A percentile compares a stretch with the other conserved stretches of the same genome.
These are phyloP conservation scores for Takifugu rubripes DNA, from an alignment of 2,797 vertebrate species.

Conservation along the genomic window DNA sequence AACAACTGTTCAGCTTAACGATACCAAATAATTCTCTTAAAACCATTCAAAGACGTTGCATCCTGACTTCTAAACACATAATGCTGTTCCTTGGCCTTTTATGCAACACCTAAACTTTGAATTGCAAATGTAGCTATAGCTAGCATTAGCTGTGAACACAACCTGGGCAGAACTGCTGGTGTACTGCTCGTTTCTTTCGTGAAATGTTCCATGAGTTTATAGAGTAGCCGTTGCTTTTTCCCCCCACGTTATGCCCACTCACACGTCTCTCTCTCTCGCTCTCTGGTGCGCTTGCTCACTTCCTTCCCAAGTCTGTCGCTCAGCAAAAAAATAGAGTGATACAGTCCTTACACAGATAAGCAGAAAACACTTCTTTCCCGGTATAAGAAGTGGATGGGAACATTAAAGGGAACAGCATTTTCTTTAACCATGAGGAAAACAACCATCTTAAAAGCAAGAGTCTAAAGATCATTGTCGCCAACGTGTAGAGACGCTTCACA, in stretches of 20 bases:
- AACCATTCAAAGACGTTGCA: background rate
- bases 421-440: slow-evolving; percentile 1
- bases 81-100: slow-evolving; percentile 7
- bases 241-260: slow-evolving; percentile 27
- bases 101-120: slow-evolving; percentile 46
- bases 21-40: background rate
- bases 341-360: background rate
- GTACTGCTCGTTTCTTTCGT: too few species aligned
- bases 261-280: slow-evolving; percentile 45
- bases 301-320: slow-evolving; percentile 65
- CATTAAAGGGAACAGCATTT: slow-evolving; percentile 1
- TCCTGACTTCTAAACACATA: background rate
- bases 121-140: slow-evolving; percentile 55
- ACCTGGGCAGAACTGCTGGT: too few species aligned
- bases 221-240: slow-evolving; percentile 2
- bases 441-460: background rate
- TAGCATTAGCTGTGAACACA: background rate
- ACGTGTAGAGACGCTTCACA: too few species aligned
- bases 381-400: slow-evolving; percentile 9
- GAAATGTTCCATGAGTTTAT: slow-evolving; percentile 7
- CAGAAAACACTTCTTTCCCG: background rate
- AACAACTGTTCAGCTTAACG: background rate
- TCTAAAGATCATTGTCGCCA: too few species aligned
- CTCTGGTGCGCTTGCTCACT: slow-evolving; percentile 51
- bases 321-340: slow-evolving; percentile 39